Evolutionary conservation across 2,888 invertebrate genomes (phyloP).

Genomic region (Drosophila koepferae): DNA sequence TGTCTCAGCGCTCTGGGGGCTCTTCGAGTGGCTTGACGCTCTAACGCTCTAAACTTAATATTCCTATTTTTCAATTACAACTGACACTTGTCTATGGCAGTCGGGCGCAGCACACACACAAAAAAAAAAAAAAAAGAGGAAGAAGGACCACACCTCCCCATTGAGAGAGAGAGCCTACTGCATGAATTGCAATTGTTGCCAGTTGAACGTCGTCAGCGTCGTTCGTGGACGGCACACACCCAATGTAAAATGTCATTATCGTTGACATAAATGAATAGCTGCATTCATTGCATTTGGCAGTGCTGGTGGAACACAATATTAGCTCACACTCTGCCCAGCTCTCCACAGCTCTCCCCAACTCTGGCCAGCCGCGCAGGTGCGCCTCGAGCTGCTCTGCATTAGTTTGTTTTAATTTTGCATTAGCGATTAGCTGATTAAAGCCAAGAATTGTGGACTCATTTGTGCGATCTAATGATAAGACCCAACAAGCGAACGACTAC

Average conservation of each 20-base stretch:
- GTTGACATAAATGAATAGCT: slow-evolving; percentile 84
- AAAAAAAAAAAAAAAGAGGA: background rate
- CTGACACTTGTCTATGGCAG: slow-evolving; percentile 79
- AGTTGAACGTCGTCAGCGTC: slow-evolving; percentile 35
- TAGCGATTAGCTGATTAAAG: slow-evolving; percentile 76
- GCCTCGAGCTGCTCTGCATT: slow-evolving; percentile 35
- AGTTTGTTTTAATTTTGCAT: slow-evolving; percentile 67
- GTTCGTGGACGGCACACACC: slow-evolving; percentile 65
- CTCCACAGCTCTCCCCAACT: too few relatives aligned
- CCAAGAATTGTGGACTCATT: slow-evolving; percentile 34
- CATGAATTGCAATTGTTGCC: slow-evolving; percentile 64
- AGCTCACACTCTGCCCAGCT: slow-evolving; percentile 31
- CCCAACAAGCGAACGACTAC: background rate
- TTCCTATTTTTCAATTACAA: slow-evolving; percentile 80
- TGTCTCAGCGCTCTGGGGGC: slow-evolving; percentile 32
- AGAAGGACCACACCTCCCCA: slow-evolving; percentile 4
- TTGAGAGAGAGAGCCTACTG: slow-evolving; percentile 68
- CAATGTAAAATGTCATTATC: slow-evolving; percentile 83
- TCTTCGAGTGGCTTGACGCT: slow-evolving; percentile 4
- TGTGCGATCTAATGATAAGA: slow-evolving; percentile 35
- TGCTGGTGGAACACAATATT: slow-evolving; percentile 48
- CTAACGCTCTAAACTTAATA: slow-evolving; percentile 77
- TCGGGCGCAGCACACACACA: slow-evolving; percentile 56
- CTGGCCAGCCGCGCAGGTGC: slow-evolving; percentile 10
- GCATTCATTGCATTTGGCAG: slow-evolving; percentile 83